A percentile compares a stretch with the other conserved stretches of the same genome.
Evolutionary conservation across 2,888 invertebrate species (phyloP).

Genomic region (Griposia aprilina): DNA sequence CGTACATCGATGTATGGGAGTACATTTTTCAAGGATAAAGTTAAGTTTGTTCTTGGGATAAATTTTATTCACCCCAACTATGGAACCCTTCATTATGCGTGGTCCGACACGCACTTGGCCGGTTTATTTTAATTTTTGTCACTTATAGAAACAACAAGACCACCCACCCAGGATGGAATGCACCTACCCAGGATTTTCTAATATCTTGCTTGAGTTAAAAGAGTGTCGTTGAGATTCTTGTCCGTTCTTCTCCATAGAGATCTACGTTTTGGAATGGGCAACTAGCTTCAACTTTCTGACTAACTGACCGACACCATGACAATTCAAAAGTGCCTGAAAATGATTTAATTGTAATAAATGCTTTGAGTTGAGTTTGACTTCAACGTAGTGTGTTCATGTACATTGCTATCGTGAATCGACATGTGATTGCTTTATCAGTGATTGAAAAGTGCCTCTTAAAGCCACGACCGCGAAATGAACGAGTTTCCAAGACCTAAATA

Average conservation of each 20-base stretch:
- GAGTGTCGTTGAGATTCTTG: neutral
- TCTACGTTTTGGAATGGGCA: neutral
- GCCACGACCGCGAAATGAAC: slow-evolving; percentile 4
- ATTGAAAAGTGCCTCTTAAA: slow-evolving; percentile 2
- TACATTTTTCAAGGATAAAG: too few relatives aligned
- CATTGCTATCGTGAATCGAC: slow-evolving; percentile 18
- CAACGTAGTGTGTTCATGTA: neutral
- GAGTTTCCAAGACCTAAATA: neutral
- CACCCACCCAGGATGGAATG: too few relatives aligned
- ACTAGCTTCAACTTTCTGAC: neutral
- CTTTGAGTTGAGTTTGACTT: neutral
- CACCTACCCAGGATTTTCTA: too few relatives aligned
- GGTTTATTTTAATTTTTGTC: too few relatives aligned
- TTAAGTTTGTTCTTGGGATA: too few relatives aligned
- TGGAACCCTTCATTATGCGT: too few relatives aligned
- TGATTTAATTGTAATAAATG: neutral
- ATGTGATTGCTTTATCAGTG: slow-evolving; percentile 8
- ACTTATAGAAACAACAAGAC: too few relatives aligned
- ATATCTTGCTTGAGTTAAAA: too few relatives aligned
- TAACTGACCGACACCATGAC: neutral
- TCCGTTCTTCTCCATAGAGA: neutral
- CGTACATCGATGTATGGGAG: too few relatives aligned
- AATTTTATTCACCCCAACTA: too few relatives aligned
- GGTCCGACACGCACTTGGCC: too few relatives aligned
- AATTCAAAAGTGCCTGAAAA: neutral